phyloP scores from a whole-genome alignment of 2,113 vertebrate genomes.

The Bos javanicus region DNA sequence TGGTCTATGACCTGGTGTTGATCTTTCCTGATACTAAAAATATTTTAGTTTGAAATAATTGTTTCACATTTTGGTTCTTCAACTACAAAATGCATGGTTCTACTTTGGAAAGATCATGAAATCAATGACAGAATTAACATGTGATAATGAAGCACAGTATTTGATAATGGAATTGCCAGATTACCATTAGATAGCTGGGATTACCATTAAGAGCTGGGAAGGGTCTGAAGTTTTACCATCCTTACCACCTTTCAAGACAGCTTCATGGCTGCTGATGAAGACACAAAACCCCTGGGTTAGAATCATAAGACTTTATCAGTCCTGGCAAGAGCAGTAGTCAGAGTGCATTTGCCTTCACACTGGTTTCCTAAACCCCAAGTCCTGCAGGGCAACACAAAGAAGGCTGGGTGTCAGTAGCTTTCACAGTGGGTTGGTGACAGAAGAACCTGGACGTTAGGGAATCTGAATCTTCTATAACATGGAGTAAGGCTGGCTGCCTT shows the following conservation, averaged over 20 bases:
- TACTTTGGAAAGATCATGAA: not conserved
- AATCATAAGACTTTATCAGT: not conserved
- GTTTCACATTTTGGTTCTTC: not conserved
- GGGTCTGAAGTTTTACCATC: not conserved
- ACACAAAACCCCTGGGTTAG: not conserved
- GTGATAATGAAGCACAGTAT: not conserved
- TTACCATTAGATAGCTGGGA: not conserved
- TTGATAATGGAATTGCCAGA: not conserved
- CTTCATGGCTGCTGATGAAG: not conserved
- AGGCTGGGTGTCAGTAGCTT: not conserved
- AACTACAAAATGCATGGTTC: not conserved
- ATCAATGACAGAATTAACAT: not conserved
- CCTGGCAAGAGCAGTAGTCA: not conserved
- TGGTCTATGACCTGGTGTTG: not conserved
- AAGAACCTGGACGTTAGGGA: not conserved
- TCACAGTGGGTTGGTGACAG: not conserved
- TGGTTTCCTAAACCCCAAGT: not conserved
- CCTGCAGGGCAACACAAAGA: not conserved
- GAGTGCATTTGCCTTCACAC: not conserved
- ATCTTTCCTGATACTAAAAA: not conserved
- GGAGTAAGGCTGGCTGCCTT: not conserved
- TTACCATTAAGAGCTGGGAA: not conserved
- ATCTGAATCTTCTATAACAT: not conserved
- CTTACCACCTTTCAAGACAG: not conserved
- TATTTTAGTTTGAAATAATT: constrained; percentile 9